Conservation (phyloP, 1,140 invertebrate species). For the Mactra quadrangularis region DNA sequence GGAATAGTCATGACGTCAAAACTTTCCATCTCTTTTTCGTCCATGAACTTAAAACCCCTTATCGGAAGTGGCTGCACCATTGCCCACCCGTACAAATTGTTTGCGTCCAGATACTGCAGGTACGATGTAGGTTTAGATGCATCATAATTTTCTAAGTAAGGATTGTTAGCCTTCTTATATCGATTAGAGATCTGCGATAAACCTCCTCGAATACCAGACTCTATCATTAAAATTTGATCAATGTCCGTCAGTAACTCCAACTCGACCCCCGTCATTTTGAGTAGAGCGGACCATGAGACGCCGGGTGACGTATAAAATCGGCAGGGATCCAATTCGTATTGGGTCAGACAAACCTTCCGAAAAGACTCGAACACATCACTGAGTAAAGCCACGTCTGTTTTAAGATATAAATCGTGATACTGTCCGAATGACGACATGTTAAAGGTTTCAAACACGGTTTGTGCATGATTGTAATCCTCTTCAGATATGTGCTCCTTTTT, state of each 20-base stretch:
- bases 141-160: too few relatives aligned
- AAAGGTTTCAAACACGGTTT: conserved; percentile 18
- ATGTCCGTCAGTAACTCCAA: too few relatives aligned
- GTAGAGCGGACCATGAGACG: conserved; percentile 64
- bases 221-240: too few relatives aligned
- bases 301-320: conserved; percentile 59
- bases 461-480: conserved; percentile 10
- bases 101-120: too few relatives aligned
- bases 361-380: conserved; percentile 37
- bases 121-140: too few relatives aligned
- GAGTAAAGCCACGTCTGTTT: too few relatives aligned
- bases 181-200: conserved; percentile 62
- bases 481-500: conserved; percentile 22
- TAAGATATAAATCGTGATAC: too few relatives aligned
- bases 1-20: conserved; percentile 77
- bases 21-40: conserved; percentile 71
- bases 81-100: conserved; percentile 61
- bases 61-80: conserved; percentile 65
- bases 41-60: conserved; percentile 80
- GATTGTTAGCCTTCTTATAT: conserved; percentile 68
- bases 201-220: too few relatives aligned
- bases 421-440: conserved; percentile 5
- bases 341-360: background rate
- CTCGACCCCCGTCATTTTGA: too few relatives aligned
- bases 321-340: conserved; percentile 28